Percentiles rank a stretch among this genome's conserved stretches.
These are phyloP conservation scores for Leuctra nigra DNA, from an alignment of 2,888 invertebrate species.

Conservation along the genomic window DNA sequence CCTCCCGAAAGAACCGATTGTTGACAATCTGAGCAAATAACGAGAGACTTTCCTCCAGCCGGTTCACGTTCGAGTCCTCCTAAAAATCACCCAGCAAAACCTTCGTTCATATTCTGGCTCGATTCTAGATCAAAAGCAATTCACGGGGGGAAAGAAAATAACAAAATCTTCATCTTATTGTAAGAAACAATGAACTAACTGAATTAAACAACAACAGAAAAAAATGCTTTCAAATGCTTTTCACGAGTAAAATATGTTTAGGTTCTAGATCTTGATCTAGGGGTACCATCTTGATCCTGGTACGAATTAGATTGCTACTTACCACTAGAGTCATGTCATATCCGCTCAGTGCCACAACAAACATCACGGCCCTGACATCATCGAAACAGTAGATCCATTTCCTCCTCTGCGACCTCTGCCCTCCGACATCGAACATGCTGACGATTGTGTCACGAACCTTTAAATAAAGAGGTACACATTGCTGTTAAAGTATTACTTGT, in stretches of 20 bases:
- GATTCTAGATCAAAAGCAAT: no score
- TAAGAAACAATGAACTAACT: neutral
- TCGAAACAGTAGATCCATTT: constrained; percentile 65
- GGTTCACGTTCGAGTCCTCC: constrained; percentile 55
- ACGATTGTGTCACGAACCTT: constrained; percentile 51
- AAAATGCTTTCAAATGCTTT: neutral
- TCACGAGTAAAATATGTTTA: neutral
- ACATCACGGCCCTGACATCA: constrained; percentile 55
- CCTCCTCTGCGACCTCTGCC: constrained; percentile 55
- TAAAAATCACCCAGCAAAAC: constrained; percentile 34
- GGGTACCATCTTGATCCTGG: no score
- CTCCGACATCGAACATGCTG: constrained; percentile 60
- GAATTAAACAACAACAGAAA: no score
- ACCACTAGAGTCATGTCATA: constrained; percentile 58
- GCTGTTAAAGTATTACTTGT: no score
- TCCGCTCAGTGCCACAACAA: constrained; percentile 57
- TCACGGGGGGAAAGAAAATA: no score
- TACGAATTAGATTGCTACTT: no score
- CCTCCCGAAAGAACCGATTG: constrained; percentile 55
- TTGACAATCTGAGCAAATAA: constrained; percentile 58
- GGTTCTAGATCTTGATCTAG: no score
- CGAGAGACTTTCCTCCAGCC: constrained; percentile 55
- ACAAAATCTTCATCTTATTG: no score
- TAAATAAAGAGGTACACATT: no score
- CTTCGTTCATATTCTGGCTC: no score